Evolutionary conservation across 1,140 invertebrate genomes (phyloP).

Genomic region (Cyrtorhinus lividipennis): DNA sequence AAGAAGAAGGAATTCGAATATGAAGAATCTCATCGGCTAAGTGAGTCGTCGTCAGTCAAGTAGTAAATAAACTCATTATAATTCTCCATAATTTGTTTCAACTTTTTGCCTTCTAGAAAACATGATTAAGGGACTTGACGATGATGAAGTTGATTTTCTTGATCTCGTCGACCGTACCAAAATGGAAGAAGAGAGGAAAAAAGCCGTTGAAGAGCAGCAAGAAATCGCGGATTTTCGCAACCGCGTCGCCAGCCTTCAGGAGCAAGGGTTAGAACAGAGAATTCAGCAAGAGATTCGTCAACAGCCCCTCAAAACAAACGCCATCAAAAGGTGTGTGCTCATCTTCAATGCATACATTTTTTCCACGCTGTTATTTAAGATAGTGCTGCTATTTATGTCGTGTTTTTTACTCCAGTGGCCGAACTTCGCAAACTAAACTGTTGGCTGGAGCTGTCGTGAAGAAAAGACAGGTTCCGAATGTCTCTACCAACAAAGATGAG

Average conservation of each 20-base stretch:
- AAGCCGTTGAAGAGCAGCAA: conserved; percentile 60
- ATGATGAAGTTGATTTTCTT: conserved; percentile 87
- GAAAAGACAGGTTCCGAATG: conserved; percentile 30
- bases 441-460: conserved; percentile 43
- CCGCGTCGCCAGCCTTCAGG: conserved; percentile 58
- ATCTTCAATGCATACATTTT: conserved; percentile 20
- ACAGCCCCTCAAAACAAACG: conserved; percentile 27
- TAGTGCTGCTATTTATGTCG: background rate
- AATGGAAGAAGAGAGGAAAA: conserved; percentile 64
- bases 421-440: conserved; percentile 39
- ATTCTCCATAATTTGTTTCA: background rate
- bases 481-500: background rate
- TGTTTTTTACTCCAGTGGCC: conserved; percentile 25
- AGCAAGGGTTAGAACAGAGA: conserved; percentile 51
- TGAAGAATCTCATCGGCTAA: conserved; percentile 86
- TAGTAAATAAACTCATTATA: background rate
- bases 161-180: conserved; percentile 76
- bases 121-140: conserved; percentile 85
- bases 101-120: conserved; percentile 51
- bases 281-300: conserved; percentile 39
- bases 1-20: conserved; percentile 79
- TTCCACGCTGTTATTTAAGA: conserved; percentile 13
- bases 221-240: conserved; percentile 72
- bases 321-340: conserved; percentile 32
- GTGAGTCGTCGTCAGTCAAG: conserved; percentile 38